A percentile compares a stretch with the other conserved stretches of the same genome.
These are phyloP conservation scores for Danio kyathit DNA, from an alignment of 2,797 vertebrate genomes.

Conservation along the genomic window DNA sequence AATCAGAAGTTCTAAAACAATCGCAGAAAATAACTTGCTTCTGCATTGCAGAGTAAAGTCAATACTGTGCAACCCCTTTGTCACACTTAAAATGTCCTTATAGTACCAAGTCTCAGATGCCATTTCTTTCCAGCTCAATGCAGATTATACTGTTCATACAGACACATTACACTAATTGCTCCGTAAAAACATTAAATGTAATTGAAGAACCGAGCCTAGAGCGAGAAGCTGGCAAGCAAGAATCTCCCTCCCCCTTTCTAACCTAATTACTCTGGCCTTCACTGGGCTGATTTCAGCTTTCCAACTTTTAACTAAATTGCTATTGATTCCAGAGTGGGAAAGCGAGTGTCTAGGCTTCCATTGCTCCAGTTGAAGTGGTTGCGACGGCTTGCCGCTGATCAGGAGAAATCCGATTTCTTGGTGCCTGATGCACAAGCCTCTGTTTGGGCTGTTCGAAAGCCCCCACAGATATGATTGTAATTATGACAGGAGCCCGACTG, in stretches of 20 bases:
- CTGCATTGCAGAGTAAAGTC: too few species aligned
- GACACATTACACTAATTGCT: constrained; percentile 35
- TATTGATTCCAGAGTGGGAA: constrained; percentile 65
- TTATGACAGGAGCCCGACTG: constrained; percentile 21
- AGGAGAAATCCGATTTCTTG: constrained; percentile 30
- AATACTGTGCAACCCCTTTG: too few species aligned
- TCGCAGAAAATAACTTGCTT: too few species aligned
- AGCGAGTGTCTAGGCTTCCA: constrained; percentile 22
- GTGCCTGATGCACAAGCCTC: constrained; percentile 8
- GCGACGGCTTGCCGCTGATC: neutral
- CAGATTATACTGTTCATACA: constrained; percentile 20
- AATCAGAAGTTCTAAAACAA: too few species aligned
- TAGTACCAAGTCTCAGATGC: neutral
- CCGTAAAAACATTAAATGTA: constrained; percentile 36
- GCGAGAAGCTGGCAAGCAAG: neutral
- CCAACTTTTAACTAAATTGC: constrained; percentile 68
- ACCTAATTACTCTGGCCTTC: constrained; percentile 53
- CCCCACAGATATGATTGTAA: constrained; percentile 33
- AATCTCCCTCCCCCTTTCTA: constrained; percentile 36
- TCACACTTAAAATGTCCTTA: neutral
- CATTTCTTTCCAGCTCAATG: neutral
- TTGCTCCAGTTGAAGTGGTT: neutral
- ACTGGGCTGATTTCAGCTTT: constrained; percentile 34
- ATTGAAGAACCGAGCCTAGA: constrained; percentile 27
- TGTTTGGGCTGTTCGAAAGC: constrained; percentile 17